A percentile compares a stretch with the other conserved stretches of the same genome.
Evolutionary conservation across 1,140 invertebrate species (phyloP).

Genomic region (Pseudachorutes palmiensis): DNA sequence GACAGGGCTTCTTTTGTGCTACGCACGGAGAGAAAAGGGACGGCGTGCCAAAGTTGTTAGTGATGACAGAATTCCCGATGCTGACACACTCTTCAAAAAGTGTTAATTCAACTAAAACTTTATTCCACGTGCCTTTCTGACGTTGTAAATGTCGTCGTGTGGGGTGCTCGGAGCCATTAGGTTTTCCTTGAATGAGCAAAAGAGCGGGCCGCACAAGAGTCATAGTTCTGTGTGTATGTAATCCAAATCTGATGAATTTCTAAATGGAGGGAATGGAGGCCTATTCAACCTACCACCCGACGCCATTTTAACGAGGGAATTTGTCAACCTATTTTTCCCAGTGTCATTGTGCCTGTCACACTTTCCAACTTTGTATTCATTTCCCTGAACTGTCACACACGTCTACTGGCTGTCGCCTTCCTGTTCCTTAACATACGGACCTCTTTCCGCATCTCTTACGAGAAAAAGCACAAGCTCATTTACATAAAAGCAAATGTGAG

Average conservation of each 20-base stretch:
- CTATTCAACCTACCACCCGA: background rate
- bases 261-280: background rate
- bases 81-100: background rate
- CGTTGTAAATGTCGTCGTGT: background rate
- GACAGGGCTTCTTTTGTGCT: too few species aligned
- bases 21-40: background rate
- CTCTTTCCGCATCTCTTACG: background rate
- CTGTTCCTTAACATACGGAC: background rate
- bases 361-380: background rate
- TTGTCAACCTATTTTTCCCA: constrained; percentile 9
- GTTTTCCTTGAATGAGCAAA: too few species aligned
- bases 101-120: constrained; percentile 11
- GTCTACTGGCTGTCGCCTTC: background rate
- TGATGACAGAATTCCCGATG: background rate
- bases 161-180: too few species aligned
- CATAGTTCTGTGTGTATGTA: too few species aligned
- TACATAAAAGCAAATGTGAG: background rate
- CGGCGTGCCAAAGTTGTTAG: background rate
- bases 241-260: constrained; percentile 6
- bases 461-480: background rate
- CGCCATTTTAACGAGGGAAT: background rate
- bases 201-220: too few species aligned
- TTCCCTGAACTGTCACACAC: constrained; percentile 1
- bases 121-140: background rate
- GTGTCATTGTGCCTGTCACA: background rate